Evolutionary conservation across 37 sponge, comb jelly and placozoan species (phyloP).

Genomic region (Corticium candelabrum): DNA sequence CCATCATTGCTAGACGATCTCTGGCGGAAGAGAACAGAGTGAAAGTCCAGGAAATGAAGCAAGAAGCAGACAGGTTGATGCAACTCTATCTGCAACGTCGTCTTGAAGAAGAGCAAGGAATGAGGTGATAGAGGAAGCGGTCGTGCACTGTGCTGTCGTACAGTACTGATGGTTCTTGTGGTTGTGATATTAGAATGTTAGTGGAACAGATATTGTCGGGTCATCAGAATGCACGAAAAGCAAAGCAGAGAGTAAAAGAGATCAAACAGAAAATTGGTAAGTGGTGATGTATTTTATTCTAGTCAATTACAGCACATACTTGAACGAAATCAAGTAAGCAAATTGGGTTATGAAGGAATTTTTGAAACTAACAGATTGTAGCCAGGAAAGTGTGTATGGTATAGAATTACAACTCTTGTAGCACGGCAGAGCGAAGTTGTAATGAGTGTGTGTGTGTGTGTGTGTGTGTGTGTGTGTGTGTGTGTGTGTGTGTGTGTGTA

Average conservation of each 20-base stretch:
- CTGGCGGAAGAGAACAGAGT: slow-evolving; percentile 38
- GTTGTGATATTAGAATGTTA: slow-evolving; percentile 14
- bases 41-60: slow-evolving; percentile 58
- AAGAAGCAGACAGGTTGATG: slow-evolving; percentile 74
- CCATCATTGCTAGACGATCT: slow-evolving; percentile 79
- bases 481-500: too few species aligned
- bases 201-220: slow-evolving; percentile 69
- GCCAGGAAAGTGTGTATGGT: too few species aligned
- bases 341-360: too few species aligned
- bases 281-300: slow-evolving; percentile 1
- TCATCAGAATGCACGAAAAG: slow-evolving; percentile 64
- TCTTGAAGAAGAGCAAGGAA: slow-evolving; percentile 59
- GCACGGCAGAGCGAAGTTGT: too few species aligned
- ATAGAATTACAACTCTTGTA: too few species aligned
- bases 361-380: too few species aligned
- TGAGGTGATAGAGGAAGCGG: too few species aligned
- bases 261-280: slow-evolving; percentile 83
- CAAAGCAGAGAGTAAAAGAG: slow-evolving; percentile 55
- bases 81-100: slow-evolving; percentile 49
- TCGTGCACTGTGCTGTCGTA: too few species aligned
- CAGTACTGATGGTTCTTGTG: not conserved
- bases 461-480: too few species aligned
- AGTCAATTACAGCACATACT: too few species aligned
- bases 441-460: too few species aligned
- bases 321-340: not conserved